A percentile compares a stretch with the other conserved stretches of the same genome.
phyloP scores from a whole-genome alignment of 2,797 vertebrate species.

The Novumbra hubbsi region DNA sequence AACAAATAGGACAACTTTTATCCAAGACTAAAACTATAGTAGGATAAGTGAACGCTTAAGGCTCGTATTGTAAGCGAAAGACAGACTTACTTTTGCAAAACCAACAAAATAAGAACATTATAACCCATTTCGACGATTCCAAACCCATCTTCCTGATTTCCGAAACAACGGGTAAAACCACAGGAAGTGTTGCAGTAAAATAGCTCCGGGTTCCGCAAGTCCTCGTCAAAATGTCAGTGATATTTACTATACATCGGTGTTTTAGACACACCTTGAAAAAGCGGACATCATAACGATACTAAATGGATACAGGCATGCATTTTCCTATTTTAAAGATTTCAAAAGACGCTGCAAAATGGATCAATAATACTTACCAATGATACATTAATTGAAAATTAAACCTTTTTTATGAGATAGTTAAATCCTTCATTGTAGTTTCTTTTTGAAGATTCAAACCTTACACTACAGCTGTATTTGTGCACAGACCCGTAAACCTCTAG shows the following conservation, averaged over 20 bases:
- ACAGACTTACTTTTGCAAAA: slow-evolving; percentile 59
- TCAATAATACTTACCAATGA: background rate
- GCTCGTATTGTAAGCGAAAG: background rate
- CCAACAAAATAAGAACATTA: slow-evolving; percentile 48
- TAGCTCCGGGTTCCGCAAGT: slow-evolving; percentile 50
- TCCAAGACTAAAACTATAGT: background rate
- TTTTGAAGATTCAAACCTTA: background rate
- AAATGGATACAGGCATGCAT: background rate
- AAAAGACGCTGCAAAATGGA: background rate
- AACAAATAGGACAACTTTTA: background rate
- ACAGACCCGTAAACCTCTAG: background rate
- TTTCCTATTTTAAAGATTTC: background rate
- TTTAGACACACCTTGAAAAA: too few species aligned
- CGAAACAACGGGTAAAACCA: slow-evolving; percentile 48
- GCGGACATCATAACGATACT: too few species aligned
- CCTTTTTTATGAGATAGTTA: too few species aligned
- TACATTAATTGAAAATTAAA: too few species aligned
- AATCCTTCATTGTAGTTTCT: too few species aligned
- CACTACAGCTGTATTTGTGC: too few species aligned
- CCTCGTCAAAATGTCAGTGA: slow-evolving; percentile 21
- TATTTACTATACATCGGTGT: too few species aligned
- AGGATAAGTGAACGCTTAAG: background rate
- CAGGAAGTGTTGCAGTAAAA: slow-evolving; percentile 52
- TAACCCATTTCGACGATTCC: slow-evolving; percentile 50
- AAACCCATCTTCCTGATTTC: slow-evolving; percentile 78